Evolutionary conservation across 2,797 vertebrate species (phyloP).

Genomic region (Oophaga sylvatica): DNA sequence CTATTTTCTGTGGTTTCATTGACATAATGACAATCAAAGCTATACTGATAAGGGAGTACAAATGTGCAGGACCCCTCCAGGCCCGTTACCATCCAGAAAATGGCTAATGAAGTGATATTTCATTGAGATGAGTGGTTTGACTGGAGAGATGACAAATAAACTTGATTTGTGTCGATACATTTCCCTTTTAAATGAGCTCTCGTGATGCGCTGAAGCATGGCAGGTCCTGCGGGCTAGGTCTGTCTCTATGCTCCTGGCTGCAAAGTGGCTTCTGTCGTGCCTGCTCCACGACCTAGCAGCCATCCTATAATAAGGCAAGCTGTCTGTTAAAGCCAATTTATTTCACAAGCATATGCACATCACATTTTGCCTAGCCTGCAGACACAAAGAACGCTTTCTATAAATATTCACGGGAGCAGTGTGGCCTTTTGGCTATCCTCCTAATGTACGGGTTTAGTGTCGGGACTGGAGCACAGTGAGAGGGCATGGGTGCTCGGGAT

Average conservation of each 20-base stretch:
- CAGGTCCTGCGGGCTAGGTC: background rate
- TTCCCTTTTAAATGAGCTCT: constrained; percentile 19
- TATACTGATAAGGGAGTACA: background rate
- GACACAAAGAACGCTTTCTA: background rate
- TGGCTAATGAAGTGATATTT: constrained; percentile 14
- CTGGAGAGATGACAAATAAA: constrained; percentile 7
- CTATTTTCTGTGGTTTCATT: constrained; percentile 22
- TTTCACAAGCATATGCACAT: constrained; percentile 17
- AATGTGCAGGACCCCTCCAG: constrained; percentile 12
- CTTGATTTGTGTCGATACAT: constrained; percentile 24
- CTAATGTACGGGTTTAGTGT: background rate
- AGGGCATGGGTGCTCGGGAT: background rate
- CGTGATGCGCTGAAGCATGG: background rate
- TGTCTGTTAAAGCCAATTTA: constrained; percentile 23
- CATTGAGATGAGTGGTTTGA: constrained; percentile 9
- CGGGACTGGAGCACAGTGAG: background rate
- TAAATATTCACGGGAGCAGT: constrained; percentile 17
- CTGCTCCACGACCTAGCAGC: constrained; percentile 1
- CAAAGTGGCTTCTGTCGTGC: background rate
- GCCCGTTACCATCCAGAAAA: background rate
- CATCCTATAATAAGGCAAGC: constrained; percentile 36
- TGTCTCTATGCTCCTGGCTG: background rate
- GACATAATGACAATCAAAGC: background rate
- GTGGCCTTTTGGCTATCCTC: constrained; percentile 17
- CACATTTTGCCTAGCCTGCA: background rate